Evolutionary conservation across 2,888 invertebrate species (phyloP).

Genomic region (Melanargia galathea): DNA sequence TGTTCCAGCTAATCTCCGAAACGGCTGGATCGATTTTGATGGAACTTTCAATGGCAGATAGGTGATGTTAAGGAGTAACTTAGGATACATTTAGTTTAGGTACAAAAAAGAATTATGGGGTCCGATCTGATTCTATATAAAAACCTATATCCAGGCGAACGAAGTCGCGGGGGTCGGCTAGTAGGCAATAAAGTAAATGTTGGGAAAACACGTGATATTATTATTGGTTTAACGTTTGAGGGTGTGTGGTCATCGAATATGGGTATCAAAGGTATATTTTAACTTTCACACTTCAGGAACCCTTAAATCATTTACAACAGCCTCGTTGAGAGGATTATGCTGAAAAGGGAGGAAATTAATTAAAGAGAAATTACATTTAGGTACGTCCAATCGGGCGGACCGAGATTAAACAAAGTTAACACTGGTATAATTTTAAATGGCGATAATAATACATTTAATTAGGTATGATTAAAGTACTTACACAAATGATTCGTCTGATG

Average conservation of each 20-base stretch:
- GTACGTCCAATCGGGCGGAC: conserved; percentile 2
- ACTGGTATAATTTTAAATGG: conserved; percentile 19
- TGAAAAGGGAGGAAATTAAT: conserved; percentile 13
- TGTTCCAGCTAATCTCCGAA: no score
- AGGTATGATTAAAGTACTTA: background rate
- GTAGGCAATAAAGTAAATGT: no score
- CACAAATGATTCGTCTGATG: background rate
- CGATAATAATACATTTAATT: background rate
- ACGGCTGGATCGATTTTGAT: no score
- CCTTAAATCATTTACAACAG: conserved; percentile 5
- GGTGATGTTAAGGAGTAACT: no score
- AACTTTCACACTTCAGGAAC: background rate
- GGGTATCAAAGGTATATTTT: conserved; percentile 1
- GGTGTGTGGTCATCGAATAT: background rate
- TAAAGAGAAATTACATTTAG: no score
- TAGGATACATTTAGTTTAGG: no score
- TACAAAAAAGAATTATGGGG: no score
- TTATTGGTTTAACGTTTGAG: background rate
- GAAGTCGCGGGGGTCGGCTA: no score
- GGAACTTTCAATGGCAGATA: no score
- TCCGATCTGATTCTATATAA: no score
- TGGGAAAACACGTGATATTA: no score
- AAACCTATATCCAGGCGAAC: no score
- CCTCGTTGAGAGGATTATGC: conserved; percentile 5
- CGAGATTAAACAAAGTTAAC: conserved; percentile 13